phyloP scores from a whole-genome alignment of 2,888 invertebrate genomes.

The Augochlorella aurata region DNA sequence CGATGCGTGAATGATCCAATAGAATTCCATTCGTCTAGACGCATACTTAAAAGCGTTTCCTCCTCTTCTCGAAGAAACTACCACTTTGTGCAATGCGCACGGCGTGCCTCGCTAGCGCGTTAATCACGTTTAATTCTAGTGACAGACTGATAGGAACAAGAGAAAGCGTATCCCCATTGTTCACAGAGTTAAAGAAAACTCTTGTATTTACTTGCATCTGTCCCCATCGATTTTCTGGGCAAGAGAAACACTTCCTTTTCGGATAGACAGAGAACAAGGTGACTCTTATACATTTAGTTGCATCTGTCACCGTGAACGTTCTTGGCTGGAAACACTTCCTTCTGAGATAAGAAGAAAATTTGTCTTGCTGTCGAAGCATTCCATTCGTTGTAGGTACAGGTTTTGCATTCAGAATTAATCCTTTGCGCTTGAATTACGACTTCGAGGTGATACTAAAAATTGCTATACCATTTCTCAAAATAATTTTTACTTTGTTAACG shows the following conservation, averaged over 20 bases:
- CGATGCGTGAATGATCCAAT: conserved; percentile 29
- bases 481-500: no score
- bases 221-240: conserved; percentile 36
- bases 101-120: conserved; percentile 28
- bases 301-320: no score
- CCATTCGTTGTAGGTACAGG: no score
- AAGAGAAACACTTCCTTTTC: conserved; percentile 22
- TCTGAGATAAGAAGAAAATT: no score
- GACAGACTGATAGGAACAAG: conserved; percentile 45
- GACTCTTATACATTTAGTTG: neutral
- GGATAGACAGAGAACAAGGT: neutral
- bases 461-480: no score
- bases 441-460: no score
- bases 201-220: conserved; percentile 33
- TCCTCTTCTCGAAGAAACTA: conserved; percentile 17
- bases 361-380: no score
- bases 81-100: conserved; percentile 19
- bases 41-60: conserved; percentile 17
- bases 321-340: no score
- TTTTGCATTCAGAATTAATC: no score
- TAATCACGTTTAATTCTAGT: conserved; percentile 49
- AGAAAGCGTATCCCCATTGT: conserved; percentile 56
- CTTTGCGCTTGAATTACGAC: no score
- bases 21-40: conserved; percentile 34
- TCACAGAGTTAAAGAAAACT: conserved; percentile 41